Percentiles rank a stretch among this genome's conserved stretches.
Conservation (phyloP, 1,140 invertebrate species). For the Drosophila repletoides region DNA sequence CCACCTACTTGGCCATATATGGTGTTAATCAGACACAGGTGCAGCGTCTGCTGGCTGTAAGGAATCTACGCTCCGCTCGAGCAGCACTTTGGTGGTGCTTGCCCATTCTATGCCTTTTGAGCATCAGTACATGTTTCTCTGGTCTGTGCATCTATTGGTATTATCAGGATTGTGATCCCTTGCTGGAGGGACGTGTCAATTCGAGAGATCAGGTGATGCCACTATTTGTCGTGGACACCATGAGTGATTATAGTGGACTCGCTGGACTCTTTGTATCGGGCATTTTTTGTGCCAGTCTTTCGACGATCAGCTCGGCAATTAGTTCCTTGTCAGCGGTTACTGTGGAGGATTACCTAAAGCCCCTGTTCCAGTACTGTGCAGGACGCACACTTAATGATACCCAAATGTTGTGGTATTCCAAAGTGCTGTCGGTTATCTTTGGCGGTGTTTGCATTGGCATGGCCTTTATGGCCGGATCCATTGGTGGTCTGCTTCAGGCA, state of each 20-base stretch:
- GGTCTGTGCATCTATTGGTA: constrained; percentile 91
- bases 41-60: constrained; percentile 91
- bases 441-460: constrained; percentile 88
- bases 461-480: constrained; percentile 87
- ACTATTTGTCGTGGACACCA: constrained; percentile 90
- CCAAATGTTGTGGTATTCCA: constrained; percentile 83
- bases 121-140: constrained; percentile 88
- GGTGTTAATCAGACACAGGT: constrained; percentile 94
- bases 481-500: constrained; percentile 89
- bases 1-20: constrained; percentile 89
- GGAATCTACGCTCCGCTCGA: constrained; percentile 86
- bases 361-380: constrained; percentile 67
- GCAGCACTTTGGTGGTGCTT: constrained; percentile 87
- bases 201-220: constrained; percentile 86
- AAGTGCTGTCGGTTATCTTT: constrained; percentile 86
- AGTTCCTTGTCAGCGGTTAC: constrained; percentile 93
- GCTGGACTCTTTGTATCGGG: constrained; percentile 92
- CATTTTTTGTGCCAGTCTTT: constrained; percentile 92
- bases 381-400: constrained; percentile 56
- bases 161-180: constrained; percentile 90
- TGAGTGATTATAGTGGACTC: constrained; percentile 87
- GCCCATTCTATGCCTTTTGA: constrained; percentile 87
- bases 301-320: constrained; percentile 91
- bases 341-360: constrained; percentile 91
- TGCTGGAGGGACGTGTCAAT: constrained; percentile 83